These are phyloP conservation scores for Dryobotodes eremita DNA, from an alignment of 2,888 invertebrate species.

Conservation along the genomic window DNA sequence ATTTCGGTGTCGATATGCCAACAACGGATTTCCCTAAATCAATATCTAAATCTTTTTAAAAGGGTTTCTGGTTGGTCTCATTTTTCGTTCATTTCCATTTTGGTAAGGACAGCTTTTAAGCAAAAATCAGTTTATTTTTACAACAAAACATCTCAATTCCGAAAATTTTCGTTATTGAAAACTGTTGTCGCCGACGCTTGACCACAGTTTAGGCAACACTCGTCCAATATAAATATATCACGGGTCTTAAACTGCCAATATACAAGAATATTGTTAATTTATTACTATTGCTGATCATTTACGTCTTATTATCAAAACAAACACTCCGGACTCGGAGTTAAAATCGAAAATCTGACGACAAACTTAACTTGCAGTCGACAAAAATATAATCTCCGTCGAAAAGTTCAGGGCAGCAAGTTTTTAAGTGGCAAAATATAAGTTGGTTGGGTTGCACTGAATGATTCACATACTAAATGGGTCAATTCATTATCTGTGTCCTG, in stretches of 20 bases:
- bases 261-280: conserved; percentile 68
- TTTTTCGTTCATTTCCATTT: conserved; percentile 37
- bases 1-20: neutral
- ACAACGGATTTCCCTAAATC: conserved; percentile 16
- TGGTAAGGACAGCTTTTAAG: conserved; percentile 34
- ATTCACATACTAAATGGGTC: conserved; percentile 88
- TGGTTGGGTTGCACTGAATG: conserved; percentile 78
- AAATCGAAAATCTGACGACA: conserved; percentile 62
- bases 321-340: conserved; percentile 64
- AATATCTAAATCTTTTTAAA: conserved; percentile 27
- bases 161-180: conserved; percentile 34
- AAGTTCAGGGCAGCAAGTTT: conserved; percentile 30
- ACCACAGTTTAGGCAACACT: conserved; percentile 33
- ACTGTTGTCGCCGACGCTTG: conserved; percentile 15
- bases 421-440: conserved; percentile 61
- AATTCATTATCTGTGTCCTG: conserved; percentile 86
- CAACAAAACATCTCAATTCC: conserved; percentile 43
- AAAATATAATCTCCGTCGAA: neutral
- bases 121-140: conserved; percentile 13
- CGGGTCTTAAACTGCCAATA: conserved; percentile 54
- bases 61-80: conserved; percentile 8
- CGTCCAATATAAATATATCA: conserved; percentile 58
- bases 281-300: conserved; percentile 72
- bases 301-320: conserved; percentile 75
- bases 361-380: conserved; percentile 52